Base-by-base conservation (phyloP, 2,113 vertebrate species). In the Phyllostomus discolor region DNA sequence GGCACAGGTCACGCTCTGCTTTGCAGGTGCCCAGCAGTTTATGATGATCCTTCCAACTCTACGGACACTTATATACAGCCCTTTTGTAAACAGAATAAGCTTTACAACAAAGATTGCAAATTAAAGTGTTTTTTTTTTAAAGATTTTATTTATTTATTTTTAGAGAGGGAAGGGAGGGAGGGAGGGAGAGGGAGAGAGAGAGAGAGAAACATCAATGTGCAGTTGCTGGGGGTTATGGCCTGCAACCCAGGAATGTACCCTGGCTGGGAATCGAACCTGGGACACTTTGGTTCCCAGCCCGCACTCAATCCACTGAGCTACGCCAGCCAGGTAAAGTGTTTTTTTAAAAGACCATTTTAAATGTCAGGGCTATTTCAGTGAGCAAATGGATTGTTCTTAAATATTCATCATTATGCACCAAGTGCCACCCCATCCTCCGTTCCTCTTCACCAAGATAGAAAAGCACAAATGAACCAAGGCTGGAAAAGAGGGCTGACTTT, bases 361-460 rank as follows among this genome's bases (percentile, higher is more conserved):
- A 96, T 92, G 83, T 88, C 67, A 95, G 88, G 62, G 38, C 78
- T 86, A 73, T 93, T 90, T 91, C 38, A 96, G 70, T 12, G 90
- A 90, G 52, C 19, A 62, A 88, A 78, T 9, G 28, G 43, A 76
- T 66, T 10, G 14, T 76, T 88, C 46, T 95, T 35, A 91, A 93
- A 89, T 86, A 88, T 96, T 93, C 73, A 95, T 54, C 69, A 76
- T 72, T 73, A 66, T 4, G 7, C 5, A 57, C 59, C 33, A 78
- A 94, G 35, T 12, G n/a, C 52, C 17, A 70, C 12, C 46, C 52
- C 2, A 17, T 20, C 52, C 46, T 94, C 76, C 19, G 28, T 59
- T 38, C 17, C 11, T 91, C n/a, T 57, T 41, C 66, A 69, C 35
- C 76, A 69, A 80, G 54, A 69, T 20, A 70, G 72, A 75, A 90